phyloP scores from a whole-genome alignment of 2,113 vertebrate species.

The Corythaixoides concolor region DNA sequence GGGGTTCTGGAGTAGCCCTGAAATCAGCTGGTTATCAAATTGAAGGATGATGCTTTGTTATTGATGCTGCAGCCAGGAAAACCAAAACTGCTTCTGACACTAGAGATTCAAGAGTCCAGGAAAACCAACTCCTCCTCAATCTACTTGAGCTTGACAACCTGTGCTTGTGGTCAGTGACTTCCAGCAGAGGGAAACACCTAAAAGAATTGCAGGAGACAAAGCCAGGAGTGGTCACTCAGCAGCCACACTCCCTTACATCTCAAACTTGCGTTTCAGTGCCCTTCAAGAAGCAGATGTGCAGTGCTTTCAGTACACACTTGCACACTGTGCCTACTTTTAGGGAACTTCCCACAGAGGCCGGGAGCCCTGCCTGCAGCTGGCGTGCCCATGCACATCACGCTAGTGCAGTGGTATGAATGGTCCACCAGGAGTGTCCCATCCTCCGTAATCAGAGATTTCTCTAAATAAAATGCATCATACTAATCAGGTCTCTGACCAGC shows the following conservation, averaged over 20 bases:
- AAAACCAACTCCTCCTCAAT: neutral
- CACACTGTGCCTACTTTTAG: neutral
- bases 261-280: neutral
- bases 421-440: neutral
- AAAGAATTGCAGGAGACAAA: neutral
- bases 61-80: neutral
- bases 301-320: too few relatives aligned
- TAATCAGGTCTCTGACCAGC: neutral
- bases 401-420: rapidly evolving
- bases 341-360: neutral
- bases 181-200: neutral
- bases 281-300: neutral
- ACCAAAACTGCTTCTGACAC: neutral
- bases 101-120: neutral
- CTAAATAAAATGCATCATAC: neutral
- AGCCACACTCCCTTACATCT: neutral
- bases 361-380: neutral
- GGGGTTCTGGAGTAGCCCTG: neutral
- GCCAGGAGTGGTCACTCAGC: neutral
- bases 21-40: neutral
- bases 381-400: neutral
- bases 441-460: neutral
- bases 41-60: neutral
- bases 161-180: neutral
- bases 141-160: neutral